Evolutionary conservation across 2,113 vertebrate species (phyloP).

Genomic region (Sturnira hondurensis): DNA sequence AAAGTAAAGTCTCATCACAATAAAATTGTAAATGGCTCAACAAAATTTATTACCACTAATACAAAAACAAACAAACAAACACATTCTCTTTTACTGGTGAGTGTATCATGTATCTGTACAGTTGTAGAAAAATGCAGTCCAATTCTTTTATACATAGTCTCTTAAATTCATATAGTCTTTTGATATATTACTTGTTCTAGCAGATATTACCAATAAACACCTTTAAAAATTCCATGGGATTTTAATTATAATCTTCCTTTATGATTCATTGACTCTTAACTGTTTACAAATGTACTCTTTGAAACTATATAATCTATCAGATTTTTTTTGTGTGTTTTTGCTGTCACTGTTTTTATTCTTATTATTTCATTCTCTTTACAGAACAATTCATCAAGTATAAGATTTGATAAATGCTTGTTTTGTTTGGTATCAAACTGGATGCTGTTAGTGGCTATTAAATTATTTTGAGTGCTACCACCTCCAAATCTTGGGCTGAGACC

Average conservation of each 20-base stretch:
- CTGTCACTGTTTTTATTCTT: background rate
- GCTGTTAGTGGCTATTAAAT: background rate
- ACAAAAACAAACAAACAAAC: background rate
- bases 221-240: background rate
- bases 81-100: background rate
- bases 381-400: background rate
- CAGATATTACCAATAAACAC: background rate
- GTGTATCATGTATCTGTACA: background rate
- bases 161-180: background rate
- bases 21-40: background rate
- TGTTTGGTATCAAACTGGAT: background rate
- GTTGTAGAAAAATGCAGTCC: background rate
- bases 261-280: background rate
- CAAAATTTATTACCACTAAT: background rate
- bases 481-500: background rate
- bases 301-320: background rate
- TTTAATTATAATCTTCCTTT: background rate
- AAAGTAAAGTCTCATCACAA: background rate
- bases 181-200: background rate
- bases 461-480: background rate
- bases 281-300: background rate
- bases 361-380: background rate
- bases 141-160: background rate
- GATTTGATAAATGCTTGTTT: background rate
- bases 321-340: background rate